Base-by-base conservation (phyloP, 2,113 vertebrate species). In the Nasalis larvatus region DNA sequence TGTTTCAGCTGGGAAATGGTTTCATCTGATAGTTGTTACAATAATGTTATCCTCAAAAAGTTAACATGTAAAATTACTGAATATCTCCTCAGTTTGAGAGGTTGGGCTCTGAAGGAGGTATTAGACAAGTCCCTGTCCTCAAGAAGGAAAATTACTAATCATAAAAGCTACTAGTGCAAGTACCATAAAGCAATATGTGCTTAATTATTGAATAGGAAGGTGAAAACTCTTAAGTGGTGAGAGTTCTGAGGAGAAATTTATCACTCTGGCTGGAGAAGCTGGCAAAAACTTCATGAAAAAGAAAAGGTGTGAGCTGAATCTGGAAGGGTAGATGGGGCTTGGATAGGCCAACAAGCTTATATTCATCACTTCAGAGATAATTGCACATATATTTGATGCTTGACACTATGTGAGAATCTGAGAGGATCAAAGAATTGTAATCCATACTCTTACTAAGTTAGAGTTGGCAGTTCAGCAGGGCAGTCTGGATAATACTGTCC, bases 1-100 rank as follows among this genome's bases (percentile, higher is more conserved):
- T 78, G 18, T 90, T 84, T 81, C 40, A 56, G 4, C 21, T 69
- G 58, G 85, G 47, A 90, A 91, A 40, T 86, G 77, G 54, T 63
- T 86, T 95, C 86, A 73, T 91, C 89, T 68, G 69, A n/a, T 74
- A 77, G 82, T 91, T 86, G 10, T 85, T 85, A 89, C 69, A 86
- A 66, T 73, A 86, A 5, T 73, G 27, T 86, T 71, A 56, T 76
- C 58, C 47, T 25, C 6, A 4, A 32, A 94, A 71, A 52, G 6
- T 84, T 89, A 81, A 68, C 45, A 25, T 23, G 16, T 16, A 42
- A 63, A 63, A 49, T 88, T 91, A 54, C 71, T 35, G 4, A 83
- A 1, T 84, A n/a, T 52, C 18, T 89, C 40, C 52, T 85, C 23
- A 73, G 76, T 14, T 25, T 45, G 52, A 3, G 52, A 45, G 23